A percentile compares a stretch with the other conserved stretches of the same genome.
phyloP scores from a whole-genome alignment of 2,113 vertebrate genomes.

The Pantherophis guttatus region DNA sequence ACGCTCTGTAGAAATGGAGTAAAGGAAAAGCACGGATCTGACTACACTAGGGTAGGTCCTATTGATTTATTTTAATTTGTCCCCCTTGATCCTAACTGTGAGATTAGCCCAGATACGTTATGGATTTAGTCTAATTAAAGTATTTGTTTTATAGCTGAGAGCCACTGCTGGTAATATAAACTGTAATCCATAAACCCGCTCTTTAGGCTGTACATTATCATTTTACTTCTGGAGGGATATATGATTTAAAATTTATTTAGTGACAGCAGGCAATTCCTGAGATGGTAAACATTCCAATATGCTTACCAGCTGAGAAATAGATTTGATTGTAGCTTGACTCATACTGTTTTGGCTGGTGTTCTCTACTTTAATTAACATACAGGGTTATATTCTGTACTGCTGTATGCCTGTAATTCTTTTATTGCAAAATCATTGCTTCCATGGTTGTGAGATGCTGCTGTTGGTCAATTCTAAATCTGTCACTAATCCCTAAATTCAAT shows the following conservation, averaged over 20 bases:
- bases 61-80: conserved; percentile 24
- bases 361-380: conserved; percentile 38
- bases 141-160: conserved; percentile 17
- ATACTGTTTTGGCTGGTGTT: conserved; percentile 24
- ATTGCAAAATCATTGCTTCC: conserved; percentile 31
- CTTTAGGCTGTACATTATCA: conserved; percentile 1
- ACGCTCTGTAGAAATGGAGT: conserved; percentile 90
- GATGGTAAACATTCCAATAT: conserved; percentile 5
- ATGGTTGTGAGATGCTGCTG: neutral
- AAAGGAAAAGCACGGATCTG: conserved; percentile 87
- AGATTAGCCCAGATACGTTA: neutral
- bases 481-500: conserved; percentile 2
- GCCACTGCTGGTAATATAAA: neutral
- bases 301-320: conserved; percentile 23
- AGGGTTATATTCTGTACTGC: conserved; percentile 26
- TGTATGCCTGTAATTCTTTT: conserved; percentile 2
- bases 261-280: conserved; percentile 26
- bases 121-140: conserved; percentile 33
- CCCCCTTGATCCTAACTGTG: neutral
- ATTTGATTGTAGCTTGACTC: conserved; percentile 36
- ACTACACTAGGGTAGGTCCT: conserved; percentile 84
- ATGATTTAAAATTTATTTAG: conserved; percentile 38
- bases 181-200: neutral
- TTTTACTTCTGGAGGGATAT: neutral
- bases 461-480: conserved; percentile 10